A percentile compares a stretch with the other conserved stretches of the same genome.
Conservation (phyloP, 1,140 invertebrate genomes). For the Neodiprion virginianus region DNA sequence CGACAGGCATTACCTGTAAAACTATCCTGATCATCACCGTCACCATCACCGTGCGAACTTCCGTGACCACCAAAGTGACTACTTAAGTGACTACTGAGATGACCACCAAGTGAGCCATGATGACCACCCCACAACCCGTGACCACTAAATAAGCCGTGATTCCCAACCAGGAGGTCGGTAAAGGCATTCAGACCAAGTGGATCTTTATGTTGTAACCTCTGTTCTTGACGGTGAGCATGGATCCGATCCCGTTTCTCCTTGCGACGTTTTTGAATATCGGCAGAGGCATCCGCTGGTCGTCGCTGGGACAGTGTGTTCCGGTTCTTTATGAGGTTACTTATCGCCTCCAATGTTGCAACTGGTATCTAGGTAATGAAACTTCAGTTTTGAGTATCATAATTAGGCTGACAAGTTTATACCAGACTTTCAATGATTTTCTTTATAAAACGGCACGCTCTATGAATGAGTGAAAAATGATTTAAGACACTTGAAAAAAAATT, state of each 20-base stretch:
- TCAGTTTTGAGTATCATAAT: too few relatives aligned
- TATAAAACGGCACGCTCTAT: too few relatives aligned
- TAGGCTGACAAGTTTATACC: too few relatives aligned
- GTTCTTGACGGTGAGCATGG: neutral
- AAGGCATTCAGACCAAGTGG: slow-evolving; percentile 37
- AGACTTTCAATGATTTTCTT: too few relatives aligned
- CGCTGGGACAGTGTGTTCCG: slow-evolving; percentile 25
- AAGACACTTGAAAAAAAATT: too few relatives aligned
- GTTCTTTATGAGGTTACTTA: slow-evolving; percentile 41
- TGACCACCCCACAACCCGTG: slow-evolving; percentile 15
- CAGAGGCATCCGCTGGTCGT: slow-evolving; percentile 19
- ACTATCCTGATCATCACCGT: slow-evolving; percentile 19
- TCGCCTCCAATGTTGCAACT: slow-evolving; percentile 44
- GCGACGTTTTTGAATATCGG: slow-evolving; percentile 24
- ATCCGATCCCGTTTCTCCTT: slow-evolving; percentile 14
- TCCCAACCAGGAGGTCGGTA: slow-evolving; percentile 31
- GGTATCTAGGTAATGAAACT: slow-evolving; percentile 40
- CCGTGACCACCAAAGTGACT: slow-evolving; percentile 20
- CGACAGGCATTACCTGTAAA: slow-evolving; percentile 22
- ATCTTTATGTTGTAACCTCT: slow-evolving; percentile 27
- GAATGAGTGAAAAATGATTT: too few relatives aligned
- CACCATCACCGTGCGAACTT: slow-evolving; percentile 20
- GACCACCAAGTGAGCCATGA: neutral
- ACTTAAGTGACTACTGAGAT: slow-evolving; percentile 6
- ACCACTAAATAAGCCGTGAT: slow-evolving; percentile 28